phyloP scores from a whole-genome alignment of 2,797 vertebrate genomes.

The Paramormyrops hopkinsi region DNA sequence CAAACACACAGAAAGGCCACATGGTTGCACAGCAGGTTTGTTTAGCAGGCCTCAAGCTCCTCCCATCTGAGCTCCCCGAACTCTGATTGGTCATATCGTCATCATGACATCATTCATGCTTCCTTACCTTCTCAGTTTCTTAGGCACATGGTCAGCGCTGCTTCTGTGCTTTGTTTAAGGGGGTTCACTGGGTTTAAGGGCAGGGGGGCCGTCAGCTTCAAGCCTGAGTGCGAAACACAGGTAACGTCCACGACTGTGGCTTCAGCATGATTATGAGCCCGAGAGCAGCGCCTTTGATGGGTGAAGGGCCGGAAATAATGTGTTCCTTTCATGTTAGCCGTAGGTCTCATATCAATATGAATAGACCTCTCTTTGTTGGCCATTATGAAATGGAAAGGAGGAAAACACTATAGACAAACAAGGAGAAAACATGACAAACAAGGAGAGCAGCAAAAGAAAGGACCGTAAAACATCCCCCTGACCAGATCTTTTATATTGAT shows the following conservation, averaged over 20 bases:
- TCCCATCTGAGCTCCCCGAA: not conserved
- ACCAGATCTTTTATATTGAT: slow-evolving; percentile 37
- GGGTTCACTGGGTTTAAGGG: no score
- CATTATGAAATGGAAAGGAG: slow-evolving; percentile 40
- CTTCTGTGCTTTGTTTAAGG: not conserved
- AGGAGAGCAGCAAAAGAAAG: slow-evolving; percentile 37
- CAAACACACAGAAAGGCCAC: not conserved
- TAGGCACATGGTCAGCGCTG: not conserved
- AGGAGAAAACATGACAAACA: slow-evolving; percentile 40
- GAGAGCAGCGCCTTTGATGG: slow-evolving; percentile 33
- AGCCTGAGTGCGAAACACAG: not conserved
- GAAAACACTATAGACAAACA: slow-evolving; percentile 40
- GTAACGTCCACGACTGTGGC: slow-evolving; percentile 17
- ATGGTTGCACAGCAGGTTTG: not conserved
- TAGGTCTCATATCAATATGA: slow-evolving; percentile 62
- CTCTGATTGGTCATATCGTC: not conserved
- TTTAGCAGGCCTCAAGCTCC: not conserved
- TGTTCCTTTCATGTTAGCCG: slow-evolving; percentile 42
- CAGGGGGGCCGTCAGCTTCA: not conserved
- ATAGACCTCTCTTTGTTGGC: slow-evolving; percentile 32
- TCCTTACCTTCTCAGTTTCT: not conserved
- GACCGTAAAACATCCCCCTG: slow-evolving; percentile 6
- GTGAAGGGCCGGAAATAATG: slow-evolving; percentile 39
- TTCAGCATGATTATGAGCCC: slow-evolving; percentile 29
- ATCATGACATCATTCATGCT: not conserved